Evolutionary conservation across 2,113 vertebrate species (phyloP).

Genomic region (Haemorhous mexicanus): DNA sequence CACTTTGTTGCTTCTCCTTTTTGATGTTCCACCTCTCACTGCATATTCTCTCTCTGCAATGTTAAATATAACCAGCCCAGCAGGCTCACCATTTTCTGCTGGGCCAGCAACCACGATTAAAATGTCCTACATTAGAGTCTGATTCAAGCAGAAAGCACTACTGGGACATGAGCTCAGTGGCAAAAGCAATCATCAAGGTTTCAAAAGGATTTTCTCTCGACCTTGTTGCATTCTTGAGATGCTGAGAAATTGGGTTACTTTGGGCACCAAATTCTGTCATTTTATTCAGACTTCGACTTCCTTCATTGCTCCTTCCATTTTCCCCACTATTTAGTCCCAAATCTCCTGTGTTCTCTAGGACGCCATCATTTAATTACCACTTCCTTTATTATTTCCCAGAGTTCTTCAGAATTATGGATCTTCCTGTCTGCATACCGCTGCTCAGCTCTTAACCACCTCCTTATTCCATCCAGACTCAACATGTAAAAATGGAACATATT

Average conservation of each 20-base stretch:
- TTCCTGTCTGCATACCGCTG: neutral
- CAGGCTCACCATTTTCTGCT: neutral
- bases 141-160: neutral
- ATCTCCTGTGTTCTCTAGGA: neutral
- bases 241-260: neutral
- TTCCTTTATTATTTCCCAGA: neutral
- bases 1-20: neutral
- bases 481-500: neutral
- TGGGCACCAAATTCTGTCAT: neutral
- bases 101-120: neutral
- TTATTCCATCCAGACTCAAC: neutral
- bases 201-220: neutral
- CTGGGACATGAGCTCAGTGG: neutral
- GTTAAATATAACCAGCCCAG: neutral
- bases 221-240: neutral
- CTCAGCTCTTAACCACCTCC: neutral
- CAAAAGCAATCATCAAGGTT: conserved; percentile 9
- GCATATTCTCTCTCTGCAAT: neutral
- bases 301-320: neutral
- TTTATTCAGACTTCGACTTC: neutral
- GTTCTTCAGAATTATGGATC: neutral
- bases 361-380: neutral
- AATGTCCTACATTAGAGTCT: neutral
- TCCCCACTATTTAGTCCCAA: neutral
- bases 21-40: neutral